phyloP scores from a whole-genome alignment of 2,113 vertebrate species.

The Cathartes aura region DNA sequence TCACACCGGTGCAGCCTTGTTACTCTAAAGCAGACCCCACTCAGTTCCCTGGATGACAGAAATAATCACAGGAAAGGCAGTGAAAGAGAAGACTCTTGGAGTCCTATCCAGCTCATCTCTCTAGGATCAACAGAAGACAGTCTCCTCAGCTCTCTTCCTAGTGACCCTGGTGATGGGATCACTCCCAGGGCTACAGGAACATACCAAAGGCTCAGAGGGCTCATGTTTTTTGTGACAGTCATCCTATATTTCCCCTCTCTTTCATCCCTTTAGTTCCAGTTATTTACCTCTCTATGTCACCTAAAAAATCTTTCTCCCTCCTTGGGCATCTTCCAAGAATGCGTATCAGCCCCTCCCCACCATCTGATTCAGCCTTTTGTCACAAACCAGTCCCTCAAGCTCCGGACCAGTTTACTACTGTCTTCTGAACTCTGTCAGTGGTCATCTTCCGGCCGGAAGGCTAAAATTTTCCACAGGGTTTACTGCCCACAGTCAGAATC shows the following conservation, averaged over 20 bases:
- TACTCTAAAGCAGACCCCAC: background rate
- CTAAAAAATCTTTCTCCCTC: background rate
- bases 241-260: background rate
- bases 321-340: background rate
- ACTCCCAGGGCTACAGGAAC: background rate
- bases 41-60: background rate
- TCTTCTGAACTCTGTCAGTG: background rate
- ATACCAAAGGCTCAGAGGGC: background rate
- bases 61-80: background rate
- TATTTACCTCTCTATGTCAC: background rate
- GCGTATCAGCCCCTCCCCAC: background rate
- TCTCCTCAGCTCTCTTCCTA: background rate
- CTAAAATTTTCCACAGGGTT: background rate
- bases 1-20: background rate
- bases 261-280: background rate
- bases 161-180: background rate
- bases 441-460: background rate
- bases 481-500: background rate
- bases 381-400: slow-evolving; percentile 38
- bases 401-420: background rate
- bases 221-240: background rate
- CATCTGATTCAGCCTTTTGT: slow-evolving; percentile 18
- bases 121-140: background rate
- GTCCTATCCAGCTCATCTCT: background rate
- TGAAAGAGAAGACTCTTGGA: background rate